Conservation (phyloP, 2,113 vertebrate species). For the Calypte anna region DNA sequence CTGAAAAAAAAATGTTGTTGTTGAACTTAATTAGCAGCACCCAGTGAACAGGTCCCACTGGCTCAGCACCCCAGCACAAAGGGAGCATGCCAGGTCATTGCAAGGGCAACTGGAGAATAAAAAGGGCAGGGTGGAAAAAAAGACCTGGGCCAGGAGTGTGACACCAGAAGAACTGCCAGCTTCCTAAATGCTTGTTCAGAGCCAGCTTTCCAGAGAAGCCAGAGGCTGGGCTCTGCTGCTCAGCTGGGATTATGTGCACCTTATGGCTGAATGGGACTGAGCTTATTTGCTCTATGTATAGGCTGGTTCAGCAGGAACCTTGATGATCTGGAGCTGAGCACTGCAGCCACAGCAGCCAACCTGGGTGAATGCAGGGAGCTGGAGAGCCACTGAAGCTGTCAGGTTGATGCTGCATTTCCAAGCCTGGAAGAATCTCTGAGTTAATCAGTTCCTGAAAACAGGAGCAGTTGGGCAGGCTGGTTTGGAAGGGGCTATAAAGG, state of each 20-base stretch:
- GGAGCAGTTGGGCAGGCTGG: background rate
- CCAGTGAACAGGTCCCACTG: constrained; percentile 26
- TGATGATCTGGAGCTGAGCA: background rate
- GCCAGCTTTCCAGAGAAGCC: constrained; percentile 9
- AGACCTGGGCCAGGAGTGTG: constrained; percentile 46
- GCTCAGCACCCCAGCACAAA: constrained; percentile 39
- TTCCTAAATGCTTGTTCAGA: constrained; percentile 27
- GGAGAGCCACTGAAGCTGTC: background rate
- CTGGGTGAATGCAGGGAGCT: background rate
- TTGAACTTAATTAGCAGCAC: constrained; percentile 11
- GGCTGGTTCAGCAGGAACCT: background rate
- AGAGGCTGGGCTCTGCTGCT: background rate
- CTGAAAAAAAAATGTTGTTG: constrained; percentile 16
- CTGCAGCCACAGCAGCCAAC: background rate
- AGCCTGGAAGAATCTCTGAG: background rate
- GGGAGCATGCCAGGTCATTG: constrained; percentile 12
- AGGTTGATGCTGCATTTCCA: background rate
- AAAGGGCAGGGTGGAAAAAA: constrained; percentile 62
- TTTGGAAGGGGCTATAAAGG: background rate
- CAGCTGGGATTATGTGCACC: background rate
- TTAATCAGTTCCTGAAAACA: background rate
- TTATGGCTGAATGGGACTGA: background rate
- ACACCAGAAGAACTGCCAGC: constrained; percentile 51
- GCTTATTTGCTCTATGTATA: background rate
- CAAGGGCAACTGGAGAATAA: constrained; percentile 34